Evolutionary conservation across 2,888 invertebrate genomes (phyloP).

Genomic region (Drosophila kokeensis): DNA sequence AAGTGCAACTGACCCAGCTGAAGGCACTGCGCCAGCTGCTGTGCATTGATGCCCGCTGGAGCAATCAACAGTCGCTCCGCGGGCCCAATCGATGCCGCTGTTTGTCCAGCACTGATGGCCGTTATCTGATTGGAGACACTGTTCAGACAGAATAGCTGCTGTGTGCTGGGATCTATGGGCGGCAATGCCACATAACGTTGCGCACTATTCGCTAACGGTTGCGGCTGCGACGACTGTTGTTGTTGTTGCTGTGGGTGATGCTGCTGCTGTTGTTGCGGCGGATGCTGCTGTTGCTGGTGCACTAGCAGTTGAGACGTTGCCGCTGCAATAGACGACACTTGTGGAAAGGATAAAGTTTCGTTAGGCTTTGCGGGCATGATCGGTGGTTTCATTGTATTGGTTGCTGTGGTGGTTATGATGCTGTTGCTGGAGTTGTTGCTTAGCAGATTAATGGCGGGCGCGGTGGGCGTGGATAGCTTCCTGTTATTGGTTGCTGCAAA

Average conservation of each 20-base stretch:
- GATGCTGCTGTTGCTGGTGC: constrained; percentile 23
- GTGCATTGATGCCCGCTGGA: constrained; percentile 85
- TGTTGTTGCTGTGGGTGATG: constrained; percentile 37
- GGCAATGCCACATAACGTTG: constrained; percentile 84
- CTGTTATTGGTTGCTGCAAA: constrained; percentile 52
- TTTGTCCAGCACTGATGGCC: constrained; percentile 84
- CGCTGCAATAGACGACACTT: constrained; percentile 38
- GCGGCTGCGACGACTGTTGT: constrained; percentile 25
- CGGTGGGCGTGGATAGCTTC: constrained; percentile 38
- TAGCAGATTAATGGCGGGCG: constrained; percentile 47
- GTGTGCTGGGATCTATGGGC: constrained; percentile 83
- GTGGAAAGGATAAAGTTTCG: constrained; percentile 56
- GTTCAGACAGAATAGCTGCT: constrained; percentile 85
- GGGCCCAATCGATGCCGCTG: constrained; percentile 84
- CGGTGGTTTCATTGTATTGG: constrained; percentile 64
- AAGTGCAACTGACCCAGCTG: constrained; percentile 85
- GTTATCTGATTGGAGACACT: constrained; percentile 85
- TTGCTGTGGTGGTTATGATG: constrained; percentile 41
- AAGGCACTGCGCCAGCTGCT: constrained; percentile 84
- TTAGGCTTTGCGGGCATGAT: constrained; percentile 47
- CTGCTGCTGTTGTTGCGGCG: constrained; percentile 9
- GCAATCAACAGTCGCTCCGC: constrained; percentile 84
- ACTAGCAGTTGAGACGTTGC: constrained; percentile 28
- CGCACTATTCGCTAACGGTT: constrained; percentile 35
- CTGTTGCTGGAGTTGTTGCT: constrained; percentile 33